Evolutionary conservation across 1,140 invertebrate genomes (phyloP), one percentile per base, ranked within the genome.

Genomic region (Periplaneta americana): DNA sequence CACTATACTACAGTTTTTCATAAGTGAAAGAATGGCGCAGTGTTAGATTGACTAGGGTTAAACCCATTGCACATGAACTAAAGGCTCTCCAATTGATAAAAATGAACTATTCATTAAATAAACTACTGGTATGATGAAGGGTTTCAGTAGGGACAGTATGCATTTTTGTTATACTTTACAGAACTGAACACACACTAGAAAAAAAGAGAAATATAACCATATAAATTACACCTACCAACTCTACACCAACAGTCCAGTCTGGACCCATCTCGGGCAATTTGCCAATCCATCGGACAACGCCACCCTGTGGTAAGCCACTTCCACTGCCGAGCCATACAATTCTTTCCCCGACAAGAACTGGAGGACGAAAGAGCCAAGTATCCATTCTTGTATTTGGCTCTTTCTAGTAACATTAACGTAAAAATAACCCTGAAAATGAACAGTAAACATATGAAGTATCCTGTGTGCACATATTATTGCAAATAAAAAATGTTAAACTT

Each of bases 201-300:
- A n/a, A n/a, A n/a, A n/a, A n/a, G n/a, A n/a, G n/a, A n/a, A n/a
- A n/a, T n/a, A n/a, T n/a, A n/a, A n/a, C n/a, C n/a, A n/a, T n/a
- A 39, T 39, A 17, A 39, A 39, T 9, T 28, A 66, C 10, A 89
- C 90, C 87, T 87, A 92, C 91, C 87, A 92, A 90, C 87, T 92
- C 90, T 1, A 92, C 87, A 10, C 92, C 92, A 82, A 91, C 89
- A 82, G 90, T 90, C 85, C 89, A 88, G 74, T 90, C 90, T 11
- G 84, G 75, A 33, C 88, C 86, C 28, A 88, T 87, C 82, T 90
- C 91, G 28, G 89, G 87, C 28, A 92, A 85, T 48, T 86, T 85
- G 1, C 92, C 91, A 74, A 92, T 88, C 91, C 91, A 93, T 82
- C 87, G 88, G 9, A 92, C 90, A 66, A 85, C 84, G 15, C 90